Percentiles rank a stretch among this genome's conserved stretches.
Conservation (phyloP, 2,113 vertebrate genomes). For the Orthonyx spaldingii region DNA sequence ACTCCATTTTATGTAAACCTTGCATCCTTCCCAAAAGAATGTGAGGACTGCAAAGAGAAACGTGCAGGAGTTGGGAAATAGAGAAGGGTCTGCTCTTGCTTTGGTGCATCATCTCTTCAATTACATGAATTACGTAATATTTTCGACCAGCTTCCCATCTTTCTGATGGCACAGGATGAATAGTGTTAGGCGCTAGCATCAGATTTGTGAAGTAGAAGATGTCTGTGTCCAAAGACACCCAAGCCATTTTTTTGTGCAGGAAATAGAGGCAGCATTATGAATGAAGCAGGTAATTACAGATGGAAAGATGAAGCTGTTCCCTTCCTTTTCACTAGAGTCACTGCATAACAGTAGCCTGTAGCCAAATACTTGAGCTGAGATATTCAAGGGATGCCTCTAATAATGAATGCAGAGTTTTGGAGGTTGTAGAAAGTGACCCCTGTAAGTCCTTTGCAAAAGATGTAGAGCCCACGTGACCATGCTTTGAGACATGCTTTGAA, state of each 20-base stretch:
- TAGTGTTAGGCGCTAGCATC: neutral
- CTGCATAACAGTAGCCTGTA: neutral
- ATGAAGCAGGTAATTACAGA: neutral
- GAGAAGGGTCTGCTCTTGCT: neutral
- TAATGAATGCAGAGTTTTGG: neutral
- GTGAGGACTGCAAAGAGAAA: neutral
- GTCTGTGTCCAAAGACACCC: neutral
- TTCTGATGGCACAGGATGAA: neutral
- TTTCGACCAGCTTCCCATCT: neutral
- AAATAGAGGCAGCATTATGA: neutral
- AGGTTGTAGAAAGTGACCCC: neutral
- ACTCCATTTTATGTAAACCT: neutral
- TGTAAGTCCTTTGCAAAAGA: neutral
- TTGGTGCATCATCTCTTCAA: neutral
- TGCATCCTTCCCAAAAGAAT: neutral
- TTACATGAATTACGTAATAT: neutral
- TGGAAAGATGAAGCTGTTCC: neutral
- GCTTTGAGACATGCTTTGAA: neutral
- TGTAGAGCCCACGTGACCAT: rapidly evolving
- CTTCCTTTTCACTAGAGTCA: neutral
- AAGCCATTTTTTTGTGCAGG: neutral
- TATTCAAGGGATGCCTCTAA: neutral
- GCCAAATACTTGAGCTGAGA: neutral
- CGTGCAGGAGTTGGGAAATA: neutral
- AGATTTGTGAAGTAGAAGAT: neutral